phyloP scores from a whole-genome alignment of 2,888 invertebrate genomes.

The Eupithecia dodoneata region DNA sequence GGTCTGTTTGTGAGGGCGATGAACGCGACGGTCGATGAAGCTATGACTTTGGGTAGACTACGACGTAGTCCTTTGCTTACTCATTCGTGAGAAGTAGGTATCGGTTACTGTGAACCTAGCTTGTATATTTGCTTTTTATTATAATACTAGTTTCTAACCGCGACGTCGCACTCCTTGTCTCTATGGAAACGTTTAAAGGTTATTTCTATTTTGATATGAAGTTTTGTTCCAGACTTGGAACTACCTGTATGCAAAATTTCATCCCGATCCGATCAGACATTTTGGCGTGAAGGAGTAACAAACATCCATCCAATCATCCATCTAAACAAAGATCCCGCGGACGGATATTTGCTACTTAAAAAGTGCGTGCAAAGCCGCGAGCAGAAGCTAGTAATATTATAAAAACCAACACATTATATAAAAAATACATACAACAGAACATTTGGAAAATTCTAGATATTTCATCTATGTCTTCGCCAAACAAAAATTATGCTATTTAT shows the following conservation, averaged over 20 bases:
- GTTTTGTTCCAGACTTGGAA: neutral
- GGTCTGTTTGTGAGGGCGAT: constrained; percentile 17
- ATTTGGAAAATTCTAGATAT: too few relatives aligned
- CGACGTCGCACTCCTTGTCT: neutral
- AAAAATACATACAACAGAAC: too few relatives aligned
- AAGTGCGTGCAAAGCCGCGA: too few relatives aligned
- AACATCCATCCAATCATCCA: too few relatives aligned
- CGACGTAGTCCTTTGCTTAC: neutral
- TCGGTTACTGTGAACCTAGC: constrained; percentile 8
- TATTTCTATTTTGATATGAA: too few relatives aligned
- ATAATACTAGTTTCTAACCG: neutral
- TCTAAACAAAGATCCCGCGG: too few relatives aligned
- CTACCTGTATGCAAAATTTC: neutral
- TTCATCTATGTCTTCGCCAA: neutral
- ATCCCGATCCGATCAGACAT: neutral
- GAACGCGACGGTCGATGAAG: constrained; percentile 12
- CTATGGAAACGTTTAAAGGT: neutral
- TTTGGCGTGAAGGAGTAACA: neutral
- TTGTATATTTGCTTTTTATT: neutral
- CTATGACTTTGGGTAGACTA: constrained; percentile 5
- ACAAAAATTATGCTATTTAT: neutral
- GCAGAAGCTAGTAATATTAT: too few relatives aligned
- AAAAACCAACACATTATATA: too few relatives aligned
- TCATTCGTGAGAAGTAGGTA: constrained; percentile 7
- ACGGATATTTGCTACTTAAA: too few relatives aligned